Evolutionary conservation across 1,140 invertebrate genomes (phyloP), one percentile per base, ranked within the genome.

Genomic region (Mesaphorura yosii): DNA sequence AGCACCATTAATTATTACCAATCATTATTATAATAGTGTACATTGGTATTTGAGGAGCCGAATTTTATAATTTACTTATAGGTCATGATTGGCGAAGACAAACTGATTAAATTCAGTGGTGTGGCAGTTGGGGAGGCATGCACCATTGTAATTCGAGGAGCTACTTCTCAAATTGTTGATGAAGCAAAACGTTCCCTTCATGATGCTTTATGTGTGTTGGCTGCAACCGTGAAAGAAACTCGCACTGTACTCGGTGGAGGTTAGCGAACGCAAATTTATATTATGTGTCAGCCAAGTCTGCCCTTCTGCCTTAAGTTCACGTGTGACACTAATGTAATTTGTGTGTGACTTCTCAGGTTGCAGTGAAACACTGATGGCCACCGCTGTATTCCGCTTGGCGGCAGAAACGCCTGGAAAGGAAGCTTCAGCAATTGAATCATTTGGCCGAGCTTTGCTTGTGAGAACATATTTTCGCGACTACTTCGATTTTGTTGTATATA

Each of bases 151-250:
- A 83, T 99, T 48, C 81, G 96, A 53, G 96, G 95, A 48, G 93
- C 96, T n/a, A 99, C 96, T 3, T 85, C 97, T 67, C 96, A 99
- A 73, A 98, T 99, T 65, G 78, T 99, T 12, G 95, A 98, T 65
- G 96, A 99, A 72, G 95, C 96, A 1, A 94, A 99, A 63, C 78
- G 96, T 39, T 98, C 95, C 1, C 70, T 99, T 4, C 96, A 99
- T 66, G 96, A 99, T 69, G 96, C 95, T 2, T 76, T 99, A 0
- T 99, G 96, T 71, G 96, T 99, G 0, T 74, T 99, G 20, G 79
- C 89, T 0, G 88, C 93, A 41, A 98, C 95, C 20, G 90, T 98
- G 0, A 86, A 86, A 60, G 92, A 97, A 69, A 83, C 88, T 0
- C 79, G 84, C 61, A 84, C 90, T 48, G 83, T 97, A 6, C 94